Conservation (phyloP, 2,113 vertebrate species). For the Cyanoderma ruficeps region DNA sequence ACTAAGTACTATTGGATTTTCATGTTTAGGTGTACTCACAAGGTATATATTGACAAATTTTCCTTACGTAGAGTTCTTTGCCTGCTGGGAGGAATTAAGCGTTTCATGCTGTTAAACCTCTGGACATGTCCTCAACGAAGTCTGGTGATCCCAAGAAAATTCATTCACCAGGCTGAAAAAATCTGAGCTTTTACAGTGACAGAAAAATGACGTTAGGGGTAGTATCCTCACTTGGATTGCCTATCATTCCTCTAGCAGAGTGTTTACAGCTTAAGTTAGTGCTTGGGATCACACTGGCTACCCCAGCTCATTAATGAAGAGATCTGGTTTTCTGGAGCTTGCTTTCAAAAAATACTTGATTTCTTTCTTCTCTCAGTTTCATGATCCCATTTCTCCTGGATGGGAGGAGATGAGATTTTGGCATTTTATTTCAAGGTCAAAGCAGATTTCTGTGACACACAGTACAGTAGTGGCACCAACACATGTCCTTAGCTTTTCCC, state of each 20-base stretch:
- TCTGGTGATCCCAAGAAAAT: constrained; percentile 8
- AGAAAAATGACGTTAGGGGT: neutral
- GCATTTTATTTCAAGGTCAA: neutral
- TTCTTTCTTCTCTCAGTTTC: neutral
- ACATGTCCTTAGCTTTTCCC: neutral
- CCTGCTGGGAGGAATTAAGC: constrained; percentile 14
- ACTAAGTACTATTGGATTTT: constrained; percentile 57
- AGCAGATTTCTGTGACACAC: neutral
- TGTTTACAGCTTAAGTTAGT: neutral
- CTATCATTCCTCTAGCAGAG: neutral
- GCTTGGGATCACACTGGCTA: neutral
- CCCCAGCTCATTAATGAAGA: neutral
- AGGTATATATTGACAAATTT: constrained; percentile 49
- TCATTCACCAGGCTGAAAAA: neutral
- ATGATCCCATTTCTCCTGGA: neutral
- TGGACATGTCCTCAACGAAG: constrained; percentile 7
- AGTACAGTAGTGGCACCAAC: neutral
- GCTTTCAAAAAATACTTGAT: neutral
- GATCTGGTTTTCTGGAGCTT: neutral
- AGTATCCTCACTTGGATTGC: neutral
- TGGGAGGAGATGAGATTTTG: neutral
- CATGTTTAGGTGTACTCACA: constrained; percentile 21
- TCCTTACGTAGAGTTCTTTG: constrained; percentile 7
- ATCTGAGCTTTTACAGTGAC: neutral
- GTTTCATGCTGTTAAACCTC: constrained; percentile 9